Conservation (phyloP, 1,140 invertebrate genomes). For the Cydia amplana region DNA sequence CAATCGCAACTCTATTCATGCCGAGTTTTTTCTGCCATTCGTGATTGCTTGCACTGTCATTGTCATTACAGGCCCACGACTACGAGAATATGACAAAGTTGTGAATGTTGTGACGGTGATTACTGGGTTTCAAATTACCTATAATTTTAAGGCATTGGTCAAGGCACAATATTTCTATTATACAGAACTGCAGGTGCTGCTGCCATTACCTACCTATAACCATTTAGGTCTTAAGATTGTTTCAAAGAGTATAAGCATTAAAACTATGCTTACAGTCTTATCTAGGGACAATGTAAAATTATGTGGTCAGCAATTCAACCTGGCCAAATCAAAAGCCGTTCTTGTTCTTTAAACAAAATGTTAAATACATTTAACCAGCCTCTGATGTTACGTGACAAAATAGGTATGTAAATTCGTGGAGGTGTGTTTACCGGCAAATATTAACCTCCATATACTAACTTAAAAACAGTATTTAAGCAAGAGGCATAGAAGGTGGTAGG, state of each 20-base stretch:
- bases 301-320: too few species aligned
- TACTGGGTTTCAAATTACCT: slow-evolving; percentile 15
- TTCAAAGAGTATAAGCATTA: too few species aligned
- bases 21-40: slow-evolving; percentile 13
- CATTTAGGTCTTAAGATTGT: too few species aligned
- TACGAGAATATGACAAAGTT: background rate
- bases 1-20: slow-evolving; percentile 30
- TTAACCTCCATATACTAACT: too few species aligned
- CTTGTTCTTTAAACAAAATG: background rate
- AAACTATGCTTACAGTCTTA: too few species aligned
- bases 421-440: too few species aligned
- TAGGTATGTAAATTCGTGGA: too few species aligned
- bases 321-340: too few species aligned
- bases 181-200: background rate
- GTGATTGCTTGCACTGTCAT: slow-evolving; percentile 17
- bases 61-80: background rate
- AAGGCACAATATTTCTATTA: slow-evolving; percentile 10
- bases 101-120: background rate
- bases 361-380: background rate
- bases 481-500: background rate
- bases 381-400: too few species aligned
- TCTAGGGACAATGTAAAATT: too few species aligned
- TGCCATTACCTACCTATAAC: too few species aligned
- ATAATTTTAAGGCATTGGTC: background rate
- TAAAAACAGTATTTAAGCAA: slow-evolving; percentile 7